These are phyloP conservation scores for Riparia riparia DNA, from an alignment of 2,113 vertebrate species.

Conservation along the genomic window DNA sequence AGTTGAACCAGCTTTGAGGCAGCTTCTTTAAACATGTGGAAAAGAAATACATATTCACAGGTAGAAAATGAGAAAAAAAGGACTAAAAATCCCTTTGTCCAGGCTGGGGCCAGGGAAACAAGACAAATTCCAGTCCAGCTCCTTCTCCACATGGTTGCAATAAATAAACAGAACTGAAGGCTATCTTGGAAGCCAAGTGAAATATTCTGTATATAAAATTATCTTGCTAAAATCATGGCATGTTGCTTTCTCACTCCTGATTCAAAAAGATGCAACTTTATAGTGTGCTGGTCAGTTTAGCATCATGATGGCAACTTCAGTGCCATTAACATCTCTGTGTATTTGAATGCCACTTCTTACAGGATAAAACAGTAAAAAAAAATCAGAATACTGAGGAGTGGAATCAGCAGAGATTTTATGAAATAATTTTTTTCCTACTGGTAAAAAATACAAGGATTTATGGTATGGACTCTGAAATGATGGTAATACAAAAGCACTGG, in stretches of 20 bases:
- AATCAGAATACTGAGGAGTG: neutral
- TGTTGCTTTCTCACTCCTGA: neutral
- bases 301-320: neutral
- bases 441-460: rapidly evolving
- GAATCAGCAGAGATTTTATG: neutral
- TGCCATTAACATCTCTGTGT: neutral
- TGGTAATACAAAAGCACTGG: neutral
- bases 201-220: neutral
- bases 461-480: neutral
- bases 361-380: neutral
- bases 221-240: neutral
- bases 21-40: neutral
- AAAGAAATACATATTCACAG: neutral
- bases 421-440: neutral
- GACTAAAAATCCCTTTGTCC: neutral
- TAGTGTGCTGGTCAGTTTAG: rapidly evolving
- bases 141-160: neutral
- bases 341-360: neutral
- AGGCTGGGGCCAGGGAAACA: neutral
- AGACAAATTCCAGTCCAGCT: neutral
- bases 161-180: neutral
- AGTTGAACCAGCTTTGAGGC: neutral
- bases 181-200: neutral
- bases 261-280: neutral
- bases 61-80: neutral